These are phyloP conservation scores for Sebastes taczanowskii DNA, from an alignment of 2,797 vertebrate genomes.

Conservation along the genomic window DNA sequence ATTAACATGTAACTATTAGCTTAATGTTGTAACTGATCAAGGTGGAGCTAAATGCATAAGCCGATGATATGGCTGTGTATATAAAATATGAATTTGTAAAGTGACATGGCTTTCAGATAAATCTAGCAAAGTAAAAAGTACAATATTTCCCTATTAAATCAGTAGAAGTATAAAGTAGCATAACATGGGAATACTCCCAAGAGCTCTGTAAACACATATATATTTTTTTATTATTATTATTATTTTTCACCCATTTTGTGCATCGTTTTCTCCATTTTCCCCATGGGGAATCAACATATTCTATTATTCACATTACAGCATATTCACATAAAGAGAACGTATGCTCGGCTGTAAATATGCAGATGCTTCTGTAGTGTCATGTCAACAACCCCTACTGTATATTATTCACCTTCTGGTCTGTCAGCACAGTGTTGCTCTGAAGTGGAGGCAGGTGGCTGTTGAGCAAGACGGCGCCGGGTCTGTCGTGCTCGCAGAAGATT, in stretches of 20 bases:
- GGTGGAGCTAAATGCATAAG: not conserved
- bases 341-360: not conserved
- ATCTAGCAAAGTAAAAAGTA: not conserved
- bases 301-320: not conserved
- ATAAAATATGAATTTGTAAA: not conserved
- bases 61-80: no score
- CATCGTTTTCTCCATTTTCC: not conserved
- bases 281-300: not conserved
- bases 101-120: not conserved
- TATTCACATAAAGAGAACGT: not conserved
- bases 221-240: not conserved
- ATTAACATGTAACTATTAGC: not conserved
- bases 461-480: slow-evolving; percentile 78
- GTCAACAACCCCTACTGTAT: not conserved
- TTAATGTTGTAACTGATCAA: not conserved
- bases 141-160: not conserved
- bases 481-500: slow-evolving; percentile 88
- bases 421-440: slow-evolving; percentile 81
- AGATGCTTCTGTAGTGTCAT: not conserved
- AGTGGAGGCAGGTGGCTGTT: slow-evolving; percentile 81
- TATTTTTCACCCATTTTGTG: not conserved
- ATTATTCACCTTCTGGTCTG: slow-evolving; percentile 85
- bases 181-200: no score
- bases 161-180: not conserved
- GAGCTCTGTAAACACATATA: not conserved